Evolutionary conservation across 2,888 invertebrate genomes (phyloP), one percentile per base, ranked within the genome.

Genomic region (Horisme vitalbata): DNA sequence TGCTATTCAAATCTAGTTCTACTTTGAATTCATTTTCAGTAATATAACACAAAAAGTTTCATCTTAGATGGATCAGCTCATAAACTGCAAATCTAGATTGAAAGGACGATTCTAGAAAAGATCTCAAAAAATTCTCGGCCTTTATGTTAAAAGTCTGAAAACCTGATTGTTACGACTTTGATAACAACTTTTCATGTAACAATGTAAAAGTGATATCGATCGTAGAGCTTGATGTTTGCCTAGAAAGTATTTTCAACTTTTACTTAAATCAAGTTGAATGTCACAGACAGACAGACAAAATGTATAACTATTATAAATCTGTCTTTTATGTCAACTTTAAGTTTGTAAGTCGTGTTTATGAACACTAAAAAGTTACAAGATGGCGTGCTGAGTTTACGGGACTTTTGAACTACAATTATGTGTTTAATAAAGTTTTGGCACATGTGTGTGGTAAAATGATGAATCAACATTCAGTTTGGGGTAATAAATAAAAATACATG

Each of bases 81-180:
- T 15, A 28, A 27, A n/a, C n/a, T n/a, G n/a, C 41, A 13, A 35
- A 44, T 32, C 32, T 33, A 24, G 32, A 48, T 28, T 28, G 10
- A 46, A 28, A 31, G 28, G 27, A 33, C 13, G 15, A 26, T 41
- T 41, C 28, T 9, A 2, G 2, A 12, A 18, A 35, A 35, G 13
- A 12, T 21, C 8, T 21, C 21, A 10, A 4, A 31, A 41, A 24
- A 24, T 27, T 33, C 20, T 15, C 11, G 4, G 13, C 31, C 43
- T 47, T 43, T 43, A 43, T 34, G 38, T 44, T 34, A 45, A 45
- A 50, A 36, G 35, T 41, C 28, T 43, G 37, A 30, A 32, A 31
- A 24, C 37, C 24, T 28, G 23, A 30, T 43, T 38, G 38, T 43
- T 43, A 48, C 30, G 23, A 43, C 38, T 44, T 38, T 20, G 31